Evolutionary conservation across 2,797 vertebrate species (phyloP).

Genomic region (Adrianichthys oophorus): DNA sequence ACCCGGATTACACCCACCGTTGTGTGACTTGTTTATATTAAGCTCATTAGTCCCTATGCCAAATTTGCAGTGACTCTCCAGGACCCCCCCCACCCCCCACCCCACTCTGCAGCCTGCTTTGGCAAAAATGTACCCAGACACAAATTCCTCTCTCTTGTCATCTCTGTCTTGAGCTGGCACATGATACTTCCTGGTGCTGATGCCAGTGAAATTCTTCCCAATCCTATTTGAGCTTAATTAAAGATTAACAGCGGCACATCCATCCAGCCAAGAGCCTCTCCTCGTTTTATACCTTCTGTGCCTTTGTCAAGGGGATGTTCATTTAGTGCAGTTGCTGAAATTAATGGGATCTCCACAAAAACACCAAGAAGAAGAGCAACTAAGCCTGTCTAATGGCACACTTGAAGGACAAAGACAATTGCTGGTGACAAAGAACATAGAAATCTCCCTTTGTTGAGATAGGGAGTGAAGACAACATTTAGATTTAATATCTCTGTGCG

Average conservation of each 20-base stretch:
- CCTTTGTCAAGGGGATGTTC: slow-evolving; percentile 31
- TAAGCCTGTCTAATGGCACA: too few species aligned
- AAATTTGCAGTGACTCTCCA: slow-evolving; percentile 34
- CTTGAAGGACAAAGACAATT: too few species aligned
- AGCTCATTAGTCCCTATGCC: slow-evolving; percentile 48
- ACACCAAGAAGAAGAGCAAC: slow-evolving; percentile 2
- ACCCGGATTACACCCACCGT: slow-evolving; percentile 29
- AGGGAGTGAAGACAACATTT: too few species aligned
- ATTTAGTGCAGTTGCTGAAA: slow-evolving; percentile 10
- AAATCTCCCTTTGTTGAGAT: too few species aligned
- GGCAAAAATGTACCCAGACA: slow-evolving; percentile 24
- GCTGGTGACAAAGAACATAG: too few species aligned
- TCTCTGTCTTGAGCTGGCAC: slow-evolving; percentile 56
- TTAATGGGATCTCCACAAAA: slow-evolving; percentile 16
- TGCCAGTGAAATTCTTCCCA: slow-evolving; percentile 57
- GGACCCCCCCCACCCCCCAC: slow-evolving; percentile 40
- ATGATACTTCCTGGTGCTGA: slow-evolving; percentile 32
- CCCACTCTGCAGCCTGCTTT: slow-evolving; percentile 40
- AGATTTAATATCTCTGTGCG: too few species aligned
- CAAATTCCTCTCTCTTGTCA: slow-evolving; percentile 52
- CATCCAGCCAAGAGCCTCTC: slow-evolving; percentile 37
- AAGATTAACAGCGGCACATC: slow-evolving; percentile 58
- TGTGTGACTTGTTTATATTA: slow-evolving; percentile 43
- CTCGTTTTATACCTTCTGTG: slow-evolving; percentile 31
- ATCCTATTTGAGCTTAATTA: slow-evolving; percentile 66